Evolutionary conservation across 35 echinoderm and acorn worm species (phyloP), one percentile per base, ranked within the genome.

Genomic region (Acanthaster planci): DNA sequence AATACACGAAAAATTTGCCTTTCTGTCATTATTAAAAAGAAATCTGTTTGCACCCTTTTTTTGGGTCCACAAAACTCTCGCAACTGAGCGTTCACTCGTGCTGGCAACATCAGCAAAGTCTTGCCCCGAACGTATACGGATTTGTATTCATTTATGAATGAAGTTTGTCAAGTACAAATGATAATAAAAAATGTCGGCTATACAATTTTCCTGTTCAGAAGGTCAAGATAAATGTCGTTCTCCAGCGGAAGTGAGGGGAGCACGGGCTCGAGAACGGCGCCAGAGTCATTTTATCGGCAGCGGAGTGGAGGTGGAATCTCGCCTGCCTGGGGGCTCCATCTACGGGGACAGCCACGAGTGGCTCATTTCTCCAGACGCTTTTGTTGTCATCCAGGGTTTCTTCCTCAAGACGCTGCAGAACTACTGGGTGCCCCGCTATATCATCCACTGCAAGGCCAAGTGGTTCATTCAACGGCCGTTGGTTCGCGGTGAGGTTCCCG

Each of bases 401-500:
- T 78, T 87, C 50, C 85, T 87, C 32, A 87, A 87, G 54, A 79
- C 78, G 17, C 67, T 87, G 2, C 83, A 93, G 78, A 99, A 91
- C 77, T 99, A 99, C 82, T 99, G 96, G 96, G 84, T 92, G 31
- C 92, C 96, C 18, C 31, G 96, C 21, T 99, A 85, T 51, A 23
- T 99, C 31, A 86, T 94, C 40, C 92, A 94, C 64, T 91, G 92
- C 51, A 99, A 99, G 84, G 35, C 80, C 8, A 77, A 38, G 15
- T 99, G 82, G 78, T n/a, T 67, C 40, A 67, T 8, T 40, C 14
- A 79, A 39, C 36, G 31, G 68, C 8, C 67, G 40, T 56, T 39
- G 12, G 29, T 35, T 14, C 23, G 27, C 10, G 29, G 22, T 5
- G 59, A 81, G 23, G 50, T 92, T 1, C 39, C 82, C 10, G 87